phyloP scores from a whole-genome alignment of 2,888 invertebrate species.

The Sesia bembeciformis region DNA sequence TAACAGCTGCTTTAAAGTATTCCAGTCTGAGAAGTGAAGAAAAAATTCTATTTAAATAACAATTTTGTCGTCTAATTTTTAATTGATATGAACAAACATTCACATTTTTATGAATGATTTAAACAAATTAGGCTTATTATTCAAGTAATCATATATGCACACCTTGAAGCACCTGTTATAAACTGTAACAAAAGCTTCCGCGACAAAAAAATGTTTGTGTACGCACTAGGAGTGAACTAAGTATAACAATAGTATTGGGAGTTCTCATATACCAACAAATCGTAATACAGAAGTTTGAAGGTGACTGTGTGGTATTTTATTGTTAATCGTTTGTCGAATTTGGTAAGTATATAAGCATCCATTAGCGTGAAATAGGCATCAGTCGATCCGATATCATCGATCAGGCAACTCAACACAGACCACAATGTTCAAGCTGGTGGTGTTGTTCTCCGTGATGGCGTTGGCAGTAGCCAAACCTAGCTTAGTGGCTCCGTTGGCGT shows the following conservation, averaged over 20 bases:
- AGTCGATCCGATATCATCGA: slow-evolving; percentile 49
- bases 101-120: too few species aligned
- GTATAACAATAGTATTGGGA: background rate
- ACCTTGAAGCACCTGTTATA: too few species aligned
- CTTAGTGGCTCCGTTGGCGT: slow-evolving; percentile 35
- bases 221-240: background rate
- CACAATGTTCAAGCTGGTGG: slow-evolving; percentile 73
- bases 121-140: too few species aligned
- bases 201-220: slow-evolving; percentile 18
- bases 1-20: too few species aligned
- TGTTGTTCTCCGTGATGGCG: slow-evolving; percentile 76
- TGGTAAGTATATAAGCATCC: slow-evolving; percentile 48
- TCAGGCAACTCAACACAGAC: slow-evolving; percentile 55
- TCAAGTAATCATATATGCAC: too few species aligned
- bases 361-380: slow-evolving; percentile 33
- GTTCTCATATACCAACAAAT: background rate
- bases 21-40: too few species aligned
- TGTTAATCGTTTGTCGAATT: slow-evolving; percentile 18
- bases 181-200: slow-evolving; percentile 17
- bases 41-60: too few species aligned
- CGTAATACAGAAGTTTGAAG: slow-evolving; percentile 30
- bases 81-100: too few species aligned
- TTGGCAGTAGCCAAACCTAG: slow-evolving; percentile 72
- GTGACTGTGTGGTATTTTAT: slow-evolving; percentile 49
- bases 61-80: too few species aligned